phyloP scores from a whole-genome alignment of 2,888 invertebrate species.

The Candidula unifasciata region DNA sequence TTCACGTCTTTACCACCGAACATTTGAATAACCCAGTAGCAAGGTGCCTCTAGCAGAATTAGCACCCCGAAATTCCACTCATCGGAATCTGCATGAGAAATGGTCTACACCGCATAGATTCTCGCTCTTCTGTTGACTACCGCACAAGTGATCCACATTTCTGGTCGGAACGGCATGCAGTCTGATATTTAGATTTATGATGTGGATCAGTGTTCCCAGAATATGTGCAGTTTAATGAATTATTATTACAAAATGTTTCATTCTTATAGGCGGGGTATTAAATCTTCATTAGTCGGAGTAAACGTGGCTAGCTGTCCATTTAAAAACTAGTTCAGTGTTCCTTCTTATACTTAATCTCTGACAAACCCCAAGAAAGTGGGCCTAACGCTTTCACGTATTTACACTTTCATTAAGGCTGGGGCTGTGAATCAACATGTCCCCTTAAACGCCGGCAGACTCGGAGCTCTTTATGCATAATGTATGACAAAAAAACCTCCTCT shows the following conservation, averaged over 20 bases:
- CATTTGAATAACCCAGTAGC: slow-evolving; percentile 11
- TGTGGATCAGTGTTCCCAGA: not conserved
- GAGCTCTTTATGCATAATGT: slow-evolving; percentile 38
- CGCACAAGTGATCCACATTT: slow-evolving; percentile 12
- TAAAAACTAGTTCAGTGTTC: not conserved
- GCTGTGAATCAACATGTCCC: slow-evolving; percentile 21
- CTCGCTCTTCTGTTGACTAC: not conserved
- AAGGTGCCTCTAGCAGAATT: not conserved
- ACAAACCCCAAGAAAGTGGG: slow-evolving; percentile 10
- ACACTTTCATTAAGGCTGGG: slow-evolving; percentile 12
- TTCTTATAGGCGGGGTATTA: slow-evolving; percentile 6
- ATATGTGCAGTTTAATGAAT: slow-evolving; percentile 16
- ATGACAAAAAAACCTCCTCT: not conserved
- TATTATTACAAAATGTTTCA: slow-evolving; percentile 25
- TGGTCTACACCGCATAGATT: slow-evolving; percentile 20
- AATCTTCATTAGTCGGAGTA: slow-evolving; percentile 17
- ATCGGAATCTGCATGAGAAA: slow-evolving; percentile 24
- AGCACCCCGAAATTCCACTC: not conserved
- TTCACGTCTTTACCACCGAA: not conserved
- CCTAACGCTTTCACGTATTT: slow-evolving; percentile 16
- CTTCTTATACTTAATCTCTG: slow-evolving; percentile 26
- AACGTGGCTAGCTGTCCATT: not conserved
- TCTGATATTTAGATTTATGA: not conserved
- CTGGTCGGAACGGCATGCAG: not conserved
- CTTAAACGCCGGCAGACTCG: not conserved